Evolutionary conservation across 2,888 invertebrate genomes (phyloP).

Genomic region (Drosophila demipolita): DNA sequence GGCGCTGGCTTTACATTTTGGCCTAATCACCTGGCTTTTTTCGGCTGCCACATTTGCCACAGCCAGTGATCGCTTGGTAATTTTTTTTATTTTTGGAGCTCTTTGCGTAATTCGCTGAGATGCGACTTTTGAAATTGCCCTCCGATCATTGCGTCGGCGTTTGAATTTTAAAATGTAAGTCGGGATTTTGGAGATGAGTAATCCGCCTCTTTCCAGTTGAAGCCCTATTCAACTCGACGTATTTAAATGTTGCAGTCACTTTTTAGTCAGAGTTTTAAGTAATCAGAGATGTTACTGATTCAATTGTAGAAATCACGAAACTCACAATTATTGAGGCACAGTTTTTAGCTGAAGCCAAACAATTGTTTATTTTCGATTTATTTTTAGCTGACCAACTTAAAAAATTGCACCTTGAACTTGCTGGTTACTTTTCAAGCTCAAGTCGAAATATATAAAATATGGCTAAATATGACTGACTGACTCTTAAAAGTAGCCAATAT

Average conservation of each 20-base stretch:
- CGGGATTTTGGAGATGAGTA: constrained; percentile 28
- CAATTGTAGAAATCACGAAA: not conserved
- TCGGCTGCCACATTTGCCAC: constrained; percentile 22
- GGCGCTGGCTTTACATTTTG: constrained; percentile 26
- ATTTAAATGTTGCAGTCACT: not conserved
- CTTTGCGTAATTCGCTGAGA: constrained; percentile 40
- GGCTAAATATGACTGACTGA: not conserved
- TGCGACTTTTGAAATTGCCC: constrained; percentile 46
- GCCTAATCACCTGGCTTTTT: constrained; percentile 50
- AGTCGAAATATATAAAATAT: not conserved
- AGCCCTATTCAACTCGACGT: no score
- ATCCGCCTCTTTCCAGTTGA: not conserved
- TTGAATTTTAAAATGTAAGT: constrained; percentile 10
- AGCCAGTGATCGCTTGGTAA: constrained; percentile 35
- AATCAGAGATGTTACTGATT: not conserved
- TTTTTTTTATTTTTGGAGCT: constrained; percentile 5
- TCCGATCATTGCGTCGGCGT: constrained; percentile 36
- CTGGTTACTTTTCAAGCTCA: not conserved
- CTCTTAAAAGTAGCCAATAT: not conserved
- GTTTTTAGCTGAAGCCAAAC: not conserved
- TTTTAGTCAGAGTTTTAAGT: not conserved
- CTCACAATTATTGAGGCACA: not conserved
- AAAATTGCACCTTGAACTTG: not conserved
- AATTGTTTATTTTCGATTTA: not conserved
- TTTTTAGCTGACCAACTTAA: not conserved